Evolutionary conservation across 2,888 invertebrate species (phyloP).

Genomic region (Lumbricus terrestris): DNA sequence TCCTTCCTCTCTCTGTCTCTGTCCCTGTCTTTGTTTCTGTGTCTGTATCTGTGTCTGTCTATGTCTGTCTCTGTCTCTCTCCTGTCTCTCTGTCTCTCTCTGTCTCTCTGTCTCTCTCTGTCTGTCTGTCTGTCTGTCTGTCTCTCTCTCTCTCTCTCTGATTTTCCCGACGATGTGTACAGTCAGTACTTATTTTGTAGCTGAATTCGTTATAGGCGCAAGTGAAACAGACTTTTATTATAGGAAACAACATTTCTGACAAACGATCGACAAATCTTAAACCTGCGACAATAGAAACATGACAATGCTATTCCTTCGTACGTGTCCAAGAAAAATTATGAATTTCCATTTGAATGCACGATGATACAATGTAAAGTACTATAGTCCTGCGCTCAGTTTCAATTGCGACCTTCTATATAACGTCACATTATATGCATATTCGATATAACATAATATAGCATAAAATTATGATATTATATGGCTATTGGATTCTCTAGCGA

Average conservation of each 20-base stretch:
- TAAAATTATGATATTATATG: too few species aligned
- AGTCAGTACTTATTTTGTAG: neutral
- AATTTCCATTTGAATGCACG: neutral
- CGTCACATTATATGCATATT: too few species aligned
- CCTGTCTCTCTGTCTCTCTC: neutral
- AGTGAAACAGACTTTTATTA: neutral
- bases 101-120: constrained; percentile 14
- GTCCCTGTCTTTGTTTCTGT: neutral
- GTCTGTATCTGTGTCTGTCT: neutral
- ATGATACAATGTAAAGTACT: too few species aligned
- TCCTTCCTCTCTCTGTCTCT: neutral
- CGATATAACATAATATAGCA: too few species aligned
- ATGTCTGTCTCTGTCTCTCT: neutral
- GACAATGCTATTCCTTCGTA: neutral
- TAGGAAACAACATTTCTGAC: too few species aligned
- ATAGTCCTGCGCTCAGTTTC: neutral
- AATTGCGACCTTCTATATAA: neutral
- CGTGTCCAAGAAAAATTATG: too few species aligned
- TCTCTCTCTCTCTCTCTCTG: neutral
- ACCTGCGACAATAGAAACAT: neutral
- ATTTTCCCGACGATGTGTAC: neutral
- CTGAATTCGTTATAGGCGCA: neutral
- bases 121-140: neutral
- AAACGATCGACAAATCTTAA: too few species aligned
- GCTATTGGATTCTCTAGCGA: neutral